Evolutionary conservation across 2,113 vertebrate genomes (phyloP), one percentile per base, ranked within the genome.

Genomic region (Sardina pilchardus): DNA sequence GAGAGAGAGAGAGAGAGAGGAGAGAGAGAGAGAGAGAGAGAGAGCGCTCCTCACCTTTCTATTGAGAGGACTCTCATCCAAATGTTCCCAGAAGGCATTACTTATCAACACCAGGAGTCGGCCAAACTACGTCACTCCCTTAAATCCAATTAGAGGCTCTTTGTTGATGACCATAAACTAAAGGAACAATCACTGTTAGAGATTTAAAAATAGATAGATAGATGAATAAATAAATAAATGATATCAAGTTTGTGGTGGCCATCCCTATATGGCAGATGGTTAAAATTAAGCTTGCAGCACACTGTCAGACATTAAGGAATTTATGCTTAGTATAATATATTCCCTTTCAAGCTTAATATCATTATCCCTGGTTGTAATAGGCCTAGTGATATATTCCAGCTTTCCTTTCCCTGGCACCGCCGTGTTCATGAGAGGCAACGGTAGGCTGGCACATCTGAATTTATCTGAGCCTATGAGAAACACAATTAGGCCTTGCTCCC

Each of bases 391-490:
- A 59, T 86, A 92, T 86, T 59, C 39, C 34, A 78, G 26, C 10
- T 34, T 30, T 26, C 34, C 71, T 39, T 34, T 56, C 53, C 48
- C 14, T 44, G 26, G n/a, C 43, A 42, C 44, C 36, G 26, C 44
- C 44, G 86, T 90, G 87, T 81, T 89, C 90, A 92, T 88, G 86
- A 90, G 88, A 91, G 87, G 85, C 90, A 86, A 16, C 86, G 71
- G 75, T n/a, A 87, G 85, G 81, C 81, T 82, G 86, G 84, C 85
- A 83, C 56, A 63, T 91, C 85, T 87, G 86, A 91, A 93, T 94
- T 90, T 89, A 94, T 95, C 93, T 92, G 89, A 89, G 88, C 89
- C 92, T 91, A 94, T 94, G 92, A 92, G 93, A 93, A 94, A 93
- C 91, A 92, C 92, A 94, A 94, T 95, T 94, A 93, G 86, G 88